Conservation (phyloP, 2,888 invertebrate genomes). For the Neoitamus cyanurus region DNA sequence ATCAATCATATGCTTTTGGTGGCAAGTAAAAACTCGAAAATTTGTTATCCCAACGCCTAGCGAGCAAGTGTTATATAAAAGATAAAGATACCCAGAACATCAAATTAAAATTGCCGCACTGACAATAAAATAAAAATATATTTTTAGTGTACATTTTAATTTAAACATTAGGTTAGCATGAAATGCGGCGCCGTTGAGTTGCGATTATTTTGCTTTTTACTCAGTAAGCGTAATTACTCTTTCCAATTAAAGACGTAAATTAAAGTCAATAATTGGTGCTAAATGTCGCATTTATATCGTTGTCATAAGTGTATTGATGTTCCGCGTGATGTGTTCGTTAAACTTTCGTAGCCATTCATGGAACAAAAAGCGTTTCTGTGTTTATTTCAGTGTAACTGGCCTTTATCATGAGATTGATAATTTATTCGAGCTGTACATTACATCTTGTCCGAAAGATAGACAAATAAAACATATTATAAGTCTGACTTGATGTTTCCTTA, state of each 20-base stretch:
- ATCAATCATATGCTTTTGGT: background rate
- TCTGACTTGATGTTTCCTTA: background rate
- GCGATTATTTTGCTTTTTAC: background rate
- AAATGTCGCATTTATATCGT: background rate
- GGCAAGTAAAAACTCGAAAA: background rate
- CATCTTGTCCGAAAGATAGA: background rate
- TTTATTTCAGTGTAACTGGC: slow-evolving; percentile 8
- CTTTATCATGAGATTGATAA: background rate
- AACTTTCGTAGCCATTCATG: background rate
- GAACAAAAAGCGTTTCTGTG: background rate
- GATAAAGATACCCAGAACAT: background rate
- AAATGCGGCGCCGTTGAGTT: background rate
- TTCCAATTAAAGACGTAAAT: background rate
- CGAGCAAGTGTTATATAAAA: background rate
- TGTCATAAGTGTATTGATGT: slow-evolving; percentile 17
- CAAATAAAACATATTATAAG: background rate
- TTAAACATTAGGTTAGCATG: background rate
- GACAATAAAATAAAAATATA: slow-evolving; percentile 29
- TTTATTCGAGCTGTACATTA: background rate
- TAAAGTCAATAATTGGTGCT: background rate
- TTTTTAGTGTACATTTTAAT: slow-evolving; percentile 16
- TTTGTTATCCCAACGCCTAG: background rate
- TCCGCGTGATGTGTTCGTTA: background rate
- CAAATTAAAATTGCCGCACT: background rate
- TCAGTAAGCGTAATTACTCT: background rate